A percentile compares a stretch with the other conserved stretches of the same genome.
phyloP scores from a whole-genome alignment of 2,797 vertebrate species.

The Enteromius argenteus region DNA sequence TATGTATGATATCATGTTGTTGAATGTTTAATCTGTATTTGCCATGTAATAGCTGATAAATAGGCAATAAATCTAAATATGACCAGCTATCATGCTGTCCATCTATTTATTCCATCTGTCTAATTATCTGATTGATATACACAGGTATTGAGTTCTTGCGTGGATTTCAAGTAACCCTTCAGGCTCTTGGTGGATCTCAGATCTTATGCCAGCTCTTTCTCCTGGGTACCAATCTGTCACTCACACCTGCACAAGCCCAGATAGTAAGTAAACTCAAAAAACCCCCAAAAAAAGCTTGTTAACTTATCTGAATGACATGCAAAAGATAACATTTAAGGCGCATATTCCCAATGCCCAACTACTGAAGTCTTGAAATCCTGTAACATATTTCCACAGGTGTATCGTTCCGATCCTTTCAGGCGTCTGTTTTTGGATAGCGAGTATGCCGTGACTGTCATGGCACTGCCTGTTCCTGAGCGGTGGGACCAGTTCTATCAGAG shows the following conservation, averaged over 20 bases:
- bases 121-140: background rate
- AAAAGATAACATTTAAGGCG: too few species aligned
- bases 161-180: constrained; percentile 81
- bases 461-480: constrained; percentile 78
- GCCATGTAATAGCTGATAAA: background rate
- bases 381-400: constrained; percentile 68
- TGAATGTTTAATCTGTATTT: background rate
- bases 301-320: too few species aligned
- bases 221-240: constrained; percentile 75
- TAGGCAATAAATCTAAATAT: background rate
- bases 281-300: background rate
- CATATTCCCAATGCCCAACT: background rate
- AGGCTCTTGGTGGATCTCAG: constrained; percentile 72
- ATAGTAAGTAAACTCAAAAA: constrained; percentile 61
- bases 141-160: constrained; percentile 79
- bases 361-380: background rate
- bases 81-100: background rate
- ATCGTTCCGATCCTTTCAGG: constrained; percentile 77
- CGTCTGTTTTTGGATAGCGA: constrained; percentile 72
- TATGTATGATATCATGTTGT: background rate
- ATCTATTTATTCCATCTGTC: background rate
- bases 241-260: constrained; percentile 70
- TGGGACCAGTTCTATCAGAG: constrained; percentile 75
- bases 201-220: constrained; percentile 79
- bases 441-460: constrained; percentile 79